Base-by-base conservation (phyloP, 2,888 invertebrate genomes). In the Chirona hameri region DNA sequence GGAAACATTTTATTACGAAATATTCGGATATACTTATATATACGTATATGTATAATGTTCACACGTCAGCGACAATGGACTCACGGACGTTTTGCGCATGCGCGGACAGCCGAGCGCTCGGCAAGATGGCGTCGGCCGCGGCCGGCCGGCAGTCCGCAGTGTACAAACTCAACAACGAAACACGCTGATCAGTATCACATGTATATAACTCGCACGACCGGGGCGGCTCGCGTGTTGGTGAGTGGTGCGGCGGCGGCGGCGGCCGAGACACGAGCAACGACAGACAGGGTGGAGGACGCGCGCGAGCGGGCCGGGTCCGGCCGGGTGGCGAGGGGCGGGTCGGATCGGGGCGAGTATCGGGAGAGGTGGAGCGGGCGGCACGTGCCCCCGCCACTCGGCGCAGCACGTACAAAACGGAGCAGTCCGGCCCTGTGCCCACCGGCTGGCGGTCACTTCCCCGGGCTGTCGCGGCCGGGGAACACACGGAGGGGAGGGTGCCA, bases 11-110 rank as follows among this genome's bases (percentile, higher is more conserved):
- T 57, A 57, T 57, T 57, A 57, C 57, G 57, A 65, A n/a, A 65
- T 65, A 65, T 65, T n/a, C n/a, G 65, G n/a, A 65, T 65, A 65
- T 65, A 65, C n/a, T n/a, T 65, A 65, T 57, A 57, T 57, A 57
- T 57, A 57, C 21, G 21, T 57, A 57, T 57, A 57, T 57, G 21
- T 57, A 57, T 65, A 24, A 57, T 57, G 57, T 57, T 21, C 57
- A 57, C 57, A 21, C 48, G 48, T 48, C 48, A 48, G 57, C 21
- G 57, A 57, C 57, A 57, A 12, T 48, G 48, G 48, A 48, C 57
- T 18, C 57, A 21, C 57, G 57, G 57, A 12, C 57, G 57, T 57
- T 57, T 7, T 57, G 57, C 18, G 57, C 57, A 18, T 18, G 57
- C 21, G 57, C 57, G 3, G 57, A 57, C 57, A 18, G 18, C 14